Evolutionary conservation across 2,888 invertebrate species (phyloP), one percentile per base, ranked within the genome.

Genomic region (Sympetrum striolatum): DNA sequence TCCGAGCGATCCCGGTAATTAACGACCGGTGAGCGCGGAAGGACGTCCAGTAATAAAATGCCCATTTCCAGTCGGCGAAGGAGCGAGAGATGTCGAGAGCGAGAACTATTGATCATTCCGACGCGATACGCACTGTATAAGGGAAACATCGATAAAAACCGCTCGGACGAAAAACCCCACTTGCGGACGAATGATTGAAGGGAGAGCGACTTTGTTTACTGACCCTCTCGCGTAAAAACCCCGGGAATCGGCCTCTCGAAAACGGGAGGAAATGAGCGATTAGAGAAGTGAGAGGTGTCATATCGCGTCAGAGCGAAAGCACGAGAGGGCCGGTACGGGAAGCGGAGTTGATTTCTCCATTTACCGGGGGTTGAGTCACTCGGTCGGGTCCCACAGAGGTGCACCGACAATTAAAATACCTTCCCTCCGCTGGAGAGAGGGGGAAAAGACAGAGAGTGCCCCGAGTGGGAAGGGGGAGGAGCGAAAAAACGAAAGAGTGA

Each of bases 361-460:
- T 80, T 80, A 80, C 39, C 80, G 37, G 15, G 44, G 39, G 4
- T 44, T 80, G 80, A 80, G 80, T 44, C 80, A 80, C 80, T 80
- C 80, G 15, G 6, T 80, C 80, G 37, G n/a, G 80, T 44, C 80
- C 80, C 80, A 44, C 80, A 44, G 37, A 80, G 39, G 80, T 80
- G 80, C 44, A 80, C 80, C 80, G 39, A 80, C 80, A 80, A 80
- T 80, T 80, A 80, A 80, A 80, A 80, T 80, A 80, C 80, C 80
- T 81, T 81, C 81, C 81, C 18, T 39, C 81, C 48, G 2, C 48
- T 3, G 25, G 0, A 1, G 22, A 31, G 73, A n/a, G n/a, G n/a
- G n/a, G n/a, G n/a, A n/a, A n/a, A n/a, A n/a, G n/a, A n/a, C n/a
- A n/a, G n/a, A n/a, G n/a, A n/a, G n/a, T n/a, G n/a, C n/a, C n/a